Base-by-base conservation (phyloP, 1,140 invertebrate genomes). In the Trichonephila inaurata region DNA sequence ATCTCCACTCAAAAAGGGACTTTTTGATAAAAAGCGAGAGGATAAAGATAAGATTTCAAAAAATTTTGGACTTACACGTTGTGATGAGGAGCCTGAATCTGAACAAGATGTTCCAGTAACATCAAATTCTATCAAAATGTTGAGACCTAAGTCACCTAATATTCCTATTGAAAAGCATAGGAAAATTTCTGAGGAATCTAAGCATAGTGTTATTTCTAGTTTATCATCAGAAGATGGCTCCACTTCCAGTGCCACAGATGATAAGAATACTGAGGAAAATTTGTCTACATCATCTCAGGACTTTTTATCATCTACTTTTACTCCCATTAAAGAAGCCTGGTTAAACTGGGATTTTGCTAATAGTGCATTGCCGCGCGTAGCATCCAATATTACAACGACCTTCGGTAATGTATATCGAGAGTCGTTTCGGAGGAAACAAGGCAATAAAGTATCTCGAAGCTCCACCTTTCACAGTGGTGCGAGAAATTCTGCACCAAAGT, bases 81-180 rank as follows among this genome's bases (percentile, higher is more conserved):
- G 93, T 90, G 81, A 94, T 40, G 92, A 94, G 72, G 93, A 94
- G 89, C 94, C 90, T 28, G 94, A 94, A 89, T 40, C 60, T 4
- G 93, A 94, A 86, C 83, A 93, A 66, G 81, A 94, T 58, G 16
- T 24, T 60, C 24, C 44, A 24, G 16, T 21, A 58, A 62, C 21
- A 33, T 18, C 51, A 2, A 7, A 24, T 62, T 10, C 21, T 2
- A 18, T 18, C 7, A 72, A 90, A 72, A 28, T 64, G 89, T 60
- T 62, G 60, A 60, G 90, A 28, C 94, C 96, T 94, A 95, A 95
- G 89, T 95, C 96, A n/a, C 95, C 95, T 0, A 95, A 95, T 94
- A 96, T 95, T 93, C 95, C 95, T 64, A 95, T 95, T 95, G 97
- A 97, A 95, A 96, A 97, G 93, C 97, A 97, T 28, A 77, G 77